These are phyloP conservation scores for Silurus aristotelis DNA, from an alignment of 2,797 vertebrate genomes.

Conservation along the genomic window DNA sequence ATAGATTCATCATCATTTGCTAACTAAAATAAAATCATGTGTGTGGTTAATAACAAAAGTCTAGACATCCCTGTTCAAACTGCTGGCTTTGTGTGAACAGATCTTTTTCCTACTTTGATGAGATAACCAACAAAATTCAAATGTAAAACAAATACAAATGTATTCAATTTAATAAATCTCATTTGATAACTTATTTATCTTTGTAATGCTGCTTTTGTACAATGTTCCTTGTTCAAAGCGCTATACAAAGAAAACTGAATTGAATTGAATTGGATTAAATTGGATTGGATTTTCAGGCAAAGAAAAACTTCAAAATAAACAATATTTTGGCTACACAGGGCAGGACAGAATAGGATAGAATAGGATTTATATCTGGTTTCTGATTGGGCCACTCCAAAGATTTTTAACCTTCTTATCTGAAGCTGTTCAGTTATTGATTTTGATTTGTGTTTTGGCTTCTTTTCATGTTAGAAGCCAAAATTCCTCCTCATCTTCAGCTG, in stretches of 20 bases:
- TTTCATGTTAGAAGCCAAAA: not conserved
- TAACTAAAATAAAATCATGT: not conserved
- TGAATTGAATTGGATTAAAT: too few species aligned
- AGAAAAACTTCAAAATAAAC: too few species aligned
- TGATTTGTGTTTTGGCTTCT: not conserved
- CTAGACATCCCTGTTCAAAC: not conserved
- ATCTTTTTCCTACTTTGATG: not conserved
- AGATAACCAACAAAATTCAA: not conserved
- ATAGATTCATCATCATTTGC: not conserved
- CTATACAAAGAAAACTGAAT: too few species aligned
- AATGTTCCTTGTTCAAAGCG: too few species aligned
- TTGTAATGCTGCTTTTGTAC: too few species aligned
- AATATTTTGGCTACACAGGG: too few species aligned
- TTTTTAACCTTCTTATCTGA: not conserved
- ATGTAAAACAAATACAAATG: not conserved
- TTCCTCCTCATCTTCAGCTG: not conserved
- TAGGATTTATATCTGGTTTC: not conserved
- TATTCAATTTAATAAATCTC: too few species aligned
- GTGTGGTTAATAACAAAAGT: not conserved
- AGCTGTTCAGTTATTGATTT: not conserved
- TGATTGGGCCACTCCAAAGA: not conserved
- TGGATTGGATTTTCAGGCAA: too few species aligned
- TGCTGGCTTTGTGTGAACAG: not conserved
- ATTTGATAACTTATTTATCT: too few species aligned
- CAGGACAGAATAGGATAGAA: not conserved